Conservation (phyloP, 2,797 vertebrate genomes). For the Clarias pachynema region DNA sequence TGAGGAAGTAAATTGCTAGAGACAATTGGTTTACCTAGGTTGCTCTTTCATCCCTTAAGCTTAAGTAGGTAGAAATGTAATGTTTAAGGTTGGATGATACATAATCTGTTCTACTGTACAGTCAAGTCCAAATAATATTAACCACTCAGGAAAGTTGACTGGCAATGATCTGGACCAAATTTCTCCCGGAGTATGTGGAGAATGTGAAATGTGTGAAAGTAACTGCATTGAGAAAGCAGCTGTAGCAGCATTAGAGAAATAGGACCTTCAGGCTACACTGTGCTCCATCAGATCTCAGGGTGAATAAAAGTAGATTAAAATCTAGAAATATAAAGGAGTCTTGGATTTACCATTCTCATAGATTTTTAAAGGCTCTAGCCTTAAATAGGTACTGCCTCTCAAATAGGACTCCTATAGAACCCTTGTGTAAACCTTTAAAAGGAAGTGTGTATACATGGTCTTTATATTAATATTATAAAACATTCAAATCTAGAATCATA, state of each 20-base stretch:
- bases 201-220: constrained; percentile 8
- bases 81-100: not conserved
- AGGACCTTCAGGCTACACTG: not conserved
- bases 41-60: not conserved
- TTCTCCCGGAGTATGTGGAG: not conserved
- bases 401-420: not conserved
- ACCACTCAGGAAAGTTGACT: not conserved
- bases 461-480: not conserved
- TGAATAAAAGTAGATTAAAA: not conserved
- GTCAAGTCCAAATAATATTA: not conserved
- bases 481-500: not conserved
- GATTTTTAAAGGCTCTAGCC: not conserved
- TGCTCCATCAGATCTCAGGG: not conserved
- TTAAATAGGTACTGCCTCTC: too few species aligned
- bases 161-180: not conserved
- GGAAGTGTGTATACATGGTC: not conserved
- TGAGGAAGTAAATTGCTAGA: constrained; percentile 18
- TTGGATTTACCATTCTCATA: not conserved
- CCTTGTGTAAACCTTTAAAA: not conserved
- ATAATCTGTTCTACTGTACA: not conserved
- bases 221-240: not conserved
- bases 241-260: not conserved
- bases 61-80: not conserved
- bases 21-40: not conserved
- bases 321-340: too few species aligned